These are phyloP conservation scores for Centropus unirufus DNA, from an alignment of 2,113 vertebrate species.

Conservation along the genomic window DNA sequence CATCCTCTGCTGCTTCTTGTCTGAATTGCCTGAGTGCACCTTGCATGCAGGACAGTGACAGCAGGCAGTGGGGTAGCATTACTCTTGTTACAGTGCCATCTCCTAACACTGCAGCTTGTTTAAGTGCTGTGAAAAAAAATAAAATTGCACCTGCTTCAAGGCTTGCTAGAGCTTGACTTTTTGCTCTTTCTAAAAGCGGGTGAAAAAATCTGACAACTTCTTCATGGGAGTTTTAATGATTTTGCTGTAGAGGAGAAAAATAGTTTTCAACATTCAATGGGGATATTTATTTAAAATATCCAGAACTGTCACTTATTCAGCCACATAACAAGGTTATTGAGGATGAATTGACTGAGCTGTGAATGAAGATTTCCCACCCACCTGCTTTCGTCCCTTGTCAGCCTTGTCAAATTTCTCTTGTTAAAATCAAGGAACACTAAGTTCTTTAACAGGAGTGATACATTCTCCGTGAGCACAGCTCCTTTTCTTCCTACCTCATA, in stretches of 20 bases:
- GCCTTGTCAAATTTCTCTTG: conserved; percentile 41
- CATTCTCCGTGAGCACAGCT: background rate
- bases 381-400: conserved; percentile 35
- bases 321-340: conserved; percentile 29
- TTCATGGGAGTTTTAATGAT: conserved; percentile 45
- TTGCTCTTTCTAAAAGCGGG: conserved; percentile 10
- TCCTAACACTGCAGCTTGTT: background rate
- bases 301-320: conserved; percentile 27
- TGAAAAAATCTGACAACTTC: conserved; percentile 28
- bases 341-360: conserved; percentile 35
- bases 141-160: background rate
- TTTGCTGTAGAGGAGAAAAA: conserved; percentile 27
- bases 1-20: background rate
- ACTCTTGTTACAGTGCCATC: background rate
- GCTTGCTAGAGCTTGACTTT: conserved; percentile 30
- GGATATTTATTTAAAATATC: conserved; percentile 58
- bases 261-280: conserved; percentile 15
- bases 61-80: background rate
- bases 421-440: conserved; percentile 23
- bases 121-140: background rate
- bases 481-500: conserved; percentile 22
- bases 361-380: conserved; percentile 59
- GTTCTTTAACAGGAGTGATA: conserved; percentile 19
- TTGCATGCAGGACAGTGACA: background rate
- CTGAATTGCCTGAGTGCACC: background rate